These are phyloP conservation scores for Pterocles orientalis DNA, from an alignment of 2,113 vertebrate species.

Conservation along the genomic window DNA sequence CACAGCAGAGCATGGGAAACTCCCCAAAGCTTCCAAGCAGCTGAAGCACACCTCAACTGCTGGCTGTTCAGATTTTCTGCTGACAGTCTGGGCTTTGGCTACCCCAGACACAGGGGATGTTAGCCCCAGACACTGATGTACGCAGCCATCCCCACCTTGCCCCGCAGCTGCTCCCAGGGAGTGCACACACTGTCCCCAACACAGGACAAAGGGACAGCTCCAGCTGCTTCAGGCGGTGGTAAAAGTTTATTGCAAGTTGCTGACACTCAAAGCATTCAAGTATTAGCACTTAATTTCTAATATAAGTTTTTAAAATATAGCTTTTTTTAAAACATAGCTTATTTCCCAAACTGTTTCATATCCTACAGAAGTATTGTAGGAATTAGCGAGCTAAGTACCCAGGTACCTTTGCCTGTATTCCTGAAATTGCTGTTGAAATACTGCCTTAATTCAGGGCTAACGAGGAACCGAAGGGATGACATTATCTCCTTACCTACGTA, in stretches of 20 bases:
- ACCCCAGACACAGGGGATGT: not conserved
- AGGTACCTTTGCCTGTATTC: not conserved
- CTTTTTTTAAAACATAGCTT: not conserved
- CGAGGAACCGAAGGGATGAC: not conserved
- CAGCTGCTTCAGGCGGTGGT: not conserved
- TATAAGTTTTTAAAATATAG: not conserved
- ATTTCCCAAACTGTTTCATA: not conserved
- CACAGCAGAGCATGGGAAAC: not conserved
- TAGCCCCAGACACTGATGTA: not conserved
- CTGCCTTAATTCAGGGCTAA: not conserved
- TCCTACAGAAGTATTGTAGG: not conserved
- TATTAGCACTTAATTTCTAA: not conserved
- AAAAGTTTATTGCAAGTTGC: not conserved
- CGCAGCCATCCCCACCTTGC: not conserved
- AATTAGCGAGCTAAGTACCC: not conserved
- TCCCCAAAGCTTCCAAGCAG: not conserved
- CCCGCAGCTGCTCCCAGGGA: not conserved
- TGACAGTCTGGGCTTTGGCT: not conserved
- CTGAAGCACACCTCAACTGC: not conserved
- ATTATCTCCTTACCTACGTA: not conserved
- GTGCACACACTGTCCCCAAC: too few species aligned
- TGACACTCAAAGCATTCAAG: not conserved
- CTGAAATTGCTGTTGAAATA: not conserved
- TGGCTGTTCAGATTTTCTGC: not conserved
- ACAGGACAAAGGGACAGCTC: fast-evolving